These are phyloP conservation scores for Eupithecia centaureata DNA, from an alignment of 2,888 invertebrate genomes.

Conservation along the genomic window DNA sequence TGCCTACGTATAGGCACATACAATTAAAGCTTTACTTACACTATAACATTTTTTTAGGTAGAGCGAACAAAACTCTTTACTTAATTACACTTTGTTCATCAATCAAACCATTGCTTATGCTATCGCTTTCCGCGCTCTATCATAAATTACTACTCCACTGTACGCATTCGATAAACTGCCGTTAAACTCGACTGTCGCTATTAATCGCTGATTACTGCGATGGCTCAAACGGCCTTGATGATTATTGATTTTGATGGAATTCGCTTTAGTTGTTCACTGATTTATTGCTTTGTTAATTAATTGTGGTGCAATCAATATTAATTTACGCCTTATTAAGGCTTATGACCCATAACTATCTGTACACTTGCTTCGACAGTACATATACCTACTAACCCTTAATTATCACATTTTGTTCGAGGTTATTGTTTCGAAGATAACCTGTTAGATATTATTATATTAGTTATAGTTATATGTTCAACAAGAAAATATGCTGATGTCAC, in stretches of 20 bases:
- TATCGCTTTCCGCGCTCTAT: background rate
- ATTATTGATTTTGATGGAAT: constrained; percentile 38
- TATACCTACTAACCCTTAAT: too few species aligned
- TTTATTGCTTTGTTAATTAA: constrained; percentile 33
- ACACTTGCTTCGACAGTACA: too few species aligned
- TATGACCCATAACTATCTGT: background rate
- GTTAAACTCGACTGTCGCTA: constrained; percentile 39
- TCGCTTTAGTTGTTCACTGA: constrained; percentile 32
- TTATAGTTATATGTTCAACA: too few species aligned
- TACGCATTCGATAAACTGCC: constrained; percentile 41
- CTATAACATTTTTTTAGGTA: too few species aligned
- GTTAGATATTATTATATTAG: too few species aligned
- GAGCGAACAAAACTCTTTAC: too few species aligned
- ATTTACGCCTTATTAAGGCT: background rate
- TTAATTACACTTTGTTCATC: too few species aligned
- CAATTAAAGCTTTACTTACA: too few species aligned
- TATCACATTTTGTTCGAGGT: background rate
- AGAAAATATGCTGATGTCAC: too few species aligned
- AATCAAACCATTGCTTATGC: background rate
- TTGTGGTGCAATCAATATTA: constrained; percentile 5
- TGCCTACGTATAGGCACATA: too few species aligned
- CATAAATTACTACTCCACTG: constrained; percentile 11
- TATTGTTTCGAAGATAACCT: too few species aligned
- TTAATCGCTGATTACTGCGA: constrained; percentile 45
- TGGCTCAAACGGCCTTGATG: constrained; percentile 32